Base-by-base conservation (phyloP, 1,140 invertebrate genomes). In the Drosophila novamexicana region DNA sequence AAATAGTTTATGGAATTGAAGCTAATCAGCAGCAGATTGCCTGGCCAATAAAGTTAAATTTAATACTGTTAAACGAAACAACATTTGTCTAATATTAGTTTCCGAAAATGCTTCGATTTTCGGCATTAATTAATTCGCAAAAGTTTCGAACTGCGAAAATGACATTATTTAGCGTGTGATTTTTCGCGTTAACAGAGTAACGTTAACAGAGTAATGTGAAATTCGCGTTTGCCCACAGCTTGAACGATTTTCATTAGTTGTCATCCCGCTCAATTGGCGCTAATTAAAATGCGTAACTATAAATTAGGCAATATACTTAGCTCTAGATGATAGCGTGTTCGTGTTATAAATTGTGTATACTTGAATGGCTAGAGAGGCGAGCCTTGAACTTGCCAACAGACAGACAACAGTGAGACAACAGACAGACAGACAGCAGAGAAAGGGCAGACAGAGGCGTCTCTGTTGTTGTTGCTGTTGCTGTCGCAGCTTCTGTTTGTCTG, bases 351-450 rank as follows among this genome's bases (percentile, higher is more conserved):
- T 22, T 37, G 40, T 54, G 39, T 18, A 39, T 39, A 14, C 50
- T 32, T 32, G 8, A 18, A 45, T 32, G 9, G 29, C 1, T 22
- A 54, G 16, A 44, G 10, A n/a, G 36, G 62, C 63, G 58, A 77
- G 72, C 76, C 74, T 78, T 79, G 76, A 78, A 78, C 76, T 77
- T 79, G 59, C 54, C 53, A 29, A 50, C 37, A 59, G 65, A 65
- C 61, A 66, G 37, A 65, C 42, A 65, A 44, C 45, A 53, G 65
- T n/a, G 22, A 29, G 22, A 29, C 22, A 29, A 29, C 22, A 29
- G 22, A 3, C 12, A 50, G 18, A 47, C n/a, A 22, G n/a, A 29
- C 14, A 45, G 14, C 29, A 37, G 45, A 36, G 32, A 47, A 16
- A 36, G 56, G 56, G 40, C 32, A 47, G 57, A 47, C 57, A 59